Evolutionary conservation across 2,888 invertebrate genomes (phyloP), one percentile per base, ranked within the genome.

Genomic region (Lasius platythorax): DNA sequence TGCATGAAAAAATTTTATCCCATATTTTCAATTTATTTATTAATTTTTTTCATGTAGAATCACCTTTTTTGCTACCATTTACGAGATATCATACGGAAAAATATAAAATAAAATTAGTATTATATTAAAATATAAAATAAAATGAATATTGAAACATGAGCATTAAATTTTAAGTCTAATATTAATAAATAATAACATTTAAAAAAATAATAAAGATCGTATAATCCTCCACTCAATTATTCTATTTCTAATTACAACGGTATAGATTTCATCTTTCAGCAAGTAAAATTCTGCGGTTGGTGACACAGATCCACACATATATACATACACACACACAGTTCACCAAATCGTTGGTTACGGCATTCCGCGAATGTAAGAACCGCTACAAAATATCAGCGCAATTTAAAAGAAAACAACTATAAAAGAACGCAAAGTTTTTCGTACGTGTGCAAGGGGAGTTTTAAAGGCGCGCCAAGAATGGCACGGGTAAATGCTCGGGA

Each of bases 401-500:
- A 81, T 81, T 81, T 81, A 73, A 73, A 68, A 61, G 79, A 61
- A 81, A 81, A 81, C 79, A 81, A 23, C 61, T 50, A 28, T 81
- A 81, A 73, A 73, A 61, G 79, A 81, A 72, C 33, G 79, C 8
- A 8, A 81, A 81, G 73, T 81, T 81, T 53, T n/a, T 81, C 46
- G 79, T 81, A 81, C 73, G 79, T 81, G 79, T 81, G 79, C 73
- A 81, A 81, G 73, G 46, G 79, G 79, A 73, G 73, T 81, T 81
- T 79, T 81, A 81, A 73, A 50, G 73, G 67, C 83, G 74, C 83
- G 74, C 82, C 84, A 68, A 67, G 68, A 70, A 76, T 70, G 72
- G 58, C 58, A 68, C 28, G 78, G 79, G 83, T 86, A 86, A 88
- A 88, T 86, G 72, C 70, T 66, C 37, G 58, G 33, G 72, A 86